Conservation (phyloP, 2,113 vertebrate species). For the Aepyceros melampus region DNA sequence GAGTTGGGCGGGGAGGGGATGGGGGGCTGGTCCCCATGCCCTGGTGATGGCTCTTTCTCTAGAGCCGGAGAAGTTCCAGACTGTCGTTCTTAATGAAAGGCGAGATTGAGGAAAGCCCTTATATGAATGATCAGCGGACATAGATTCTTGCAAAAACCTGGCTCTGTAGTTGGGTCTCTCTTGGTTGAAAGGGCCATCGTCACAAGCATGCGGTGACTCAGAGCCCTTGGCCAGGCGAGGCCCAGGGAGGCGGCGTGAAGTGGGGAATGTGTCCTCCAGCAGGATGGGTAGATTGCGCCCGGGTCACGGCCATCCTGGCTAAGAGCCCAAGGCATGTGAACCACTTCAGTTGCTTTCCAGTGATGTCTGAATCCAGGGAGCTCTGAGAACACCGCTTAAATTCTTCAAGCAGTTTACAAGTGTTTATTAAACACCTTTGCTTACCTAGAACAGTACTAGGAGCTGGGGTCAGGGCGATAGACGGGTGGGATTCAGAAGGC, state of each 20-base stretch:
- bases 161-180: neutral
- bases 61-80: neutral
- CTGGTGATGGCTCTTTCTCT: neutral
- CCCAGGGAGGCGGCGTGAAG: too few species aligned
- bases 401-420: neutral
- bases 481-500: neutral
- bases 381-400: neutral
- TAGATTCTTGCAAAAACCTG: neutral
- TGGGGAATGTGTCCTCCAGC: neutral
- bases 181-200: neutral
- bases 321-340: neutral
- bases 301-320: neutral
- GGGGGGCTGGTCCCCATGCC: neutral
- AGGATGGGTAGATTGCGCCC: rapidly evolving
- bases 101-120: rapidly evolving
- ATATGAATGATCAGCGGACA: too few species aligned
- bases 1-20: too few species aligned
- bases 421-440: neutral
- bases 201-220: neutral
- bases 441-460: neutral
- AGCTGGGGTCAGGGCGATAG: neutral
- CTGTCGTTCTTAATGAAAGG: neutral
- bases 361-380: neutral
- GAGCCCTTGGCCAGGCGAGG: neutral
- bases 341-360: neutral